A percentile compares a stretch with the other conserved stretches of the same genome.
Conservation (phyloP, 2,888 invertebrate genomes). For the Tiliacea aurago region DNA sequence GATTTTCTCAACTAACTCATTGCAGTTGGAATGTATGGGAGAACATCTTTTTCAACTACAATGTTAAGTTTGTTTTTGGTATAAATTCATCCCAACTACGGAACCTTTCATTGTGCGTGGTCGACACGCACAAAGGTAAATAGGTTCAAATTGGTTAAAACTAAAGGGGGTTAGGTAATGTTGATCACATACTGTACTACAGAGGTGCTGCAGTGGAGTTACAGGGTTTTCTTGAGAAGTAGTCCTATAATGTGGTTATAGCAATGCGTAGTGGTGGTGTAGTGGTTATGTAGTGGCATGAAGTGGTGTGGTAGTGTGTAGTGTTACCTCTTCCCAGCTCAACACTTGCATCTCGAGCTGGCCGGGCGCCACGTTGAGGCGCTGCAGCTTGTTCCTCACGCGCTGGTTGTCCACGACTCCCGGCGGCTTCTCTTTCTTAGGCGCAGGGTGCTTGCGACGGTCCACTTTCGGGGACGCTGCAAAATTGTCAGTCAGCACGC, state of each 20-base stretch:
- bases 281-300: neutral
- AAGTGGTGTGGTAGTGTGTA: neutral
- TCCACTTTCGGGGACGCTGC: constrained; percentile 29
- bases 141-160: no score
- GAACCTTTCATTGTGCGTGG: no score
- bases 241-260: neutral
- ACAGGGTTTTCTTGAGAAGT: neutral
- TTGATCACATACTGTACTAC: no score
- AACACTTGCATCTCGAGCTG: constrained; percentile 79
- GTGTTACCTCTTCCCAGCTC: constrained; percentile 79
- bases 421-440: constrained; percentile 70
- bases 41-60: no score
- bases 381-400: constrained; percentile 73
- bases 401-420: constrained; percentile 76
- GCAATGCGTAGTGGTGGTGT: neutral
- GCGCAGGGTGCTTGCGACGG: constrained; percentile 42
- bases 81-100: no score
- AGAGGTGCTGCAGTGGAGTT: neutral
- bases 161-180: no score
- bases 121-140: no score
- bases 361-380: constrained; percentile 74
- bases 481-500: no score
- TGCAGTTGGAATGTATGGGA: no score
- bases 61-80: no score
- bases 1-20: no score